phyloP scores from a whole-genome alignment of 64 coral and sea anemone genomes.

The Stichodactyla helianthus region DNA sequence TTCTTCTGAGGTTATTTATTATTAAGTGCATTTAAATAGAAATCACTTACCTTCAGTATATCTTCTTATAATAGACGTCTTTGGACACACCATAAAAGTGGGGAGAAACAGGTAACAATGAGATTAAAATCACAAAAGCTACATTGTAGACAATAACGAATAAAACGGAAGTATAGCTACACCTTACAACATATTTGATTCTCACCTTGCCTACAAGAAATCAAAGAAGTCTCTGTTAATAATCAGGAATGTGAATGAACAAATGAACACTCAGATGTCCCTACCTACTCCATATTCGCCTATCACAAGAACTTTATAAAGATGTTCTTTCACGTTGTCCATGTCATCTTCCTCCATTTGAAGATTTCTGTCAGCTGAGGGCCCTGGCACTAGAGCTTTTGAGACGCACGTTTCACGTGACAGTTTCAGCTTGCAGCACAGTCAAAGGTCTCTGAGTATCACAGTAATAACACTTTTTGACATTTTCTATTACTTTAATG shows the following conservation, averaged over 20 bases:
- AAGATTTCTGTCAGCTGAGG: neutral
- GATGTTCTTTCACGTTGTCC: slow-evolving; percentile 41
- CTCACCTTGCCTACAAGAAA: slow-evolving; percentile 46
- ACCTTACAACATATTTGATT: neutral
- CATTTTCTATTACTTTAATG: too few relatives aligned
- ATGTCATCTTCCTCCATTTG: slow-evolving; percentile 25
- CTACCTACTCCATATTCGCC: slow-evolving; percentile 70
- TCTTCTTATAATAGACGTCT: slow-evolving; percentile 65
- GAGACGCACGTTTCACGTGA: neutral
- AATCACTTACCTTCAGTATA: slow-evolving; percentile 51
- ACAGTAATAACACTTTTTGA: neutral
- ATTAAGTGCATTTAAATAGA: neutral
- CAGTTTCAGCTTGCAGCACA: neutral
- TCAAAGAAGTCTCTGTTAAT: neutral
- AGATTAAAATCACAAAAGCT: neutral
- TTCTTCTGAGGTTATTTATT: too few relatives aligned
- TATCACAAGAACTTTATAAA: slow-evolving; percentile 66
- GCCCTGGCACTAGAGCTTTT: slow-evolving; percentile 8
- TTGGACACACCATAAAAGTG: neutral
- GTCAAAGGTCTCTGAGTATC: neutral
- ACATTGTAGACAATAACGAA: neutral
- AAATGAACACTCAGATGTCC: neutral
- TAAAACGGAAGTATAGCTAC: neutral
- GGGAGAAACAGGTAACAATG: neutral
- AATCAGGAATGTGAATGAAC: neutral